Evolutionary conservation across 2,113 vertebrate species (phyloP).

Genomic region (Mirza zaza): DNA sequence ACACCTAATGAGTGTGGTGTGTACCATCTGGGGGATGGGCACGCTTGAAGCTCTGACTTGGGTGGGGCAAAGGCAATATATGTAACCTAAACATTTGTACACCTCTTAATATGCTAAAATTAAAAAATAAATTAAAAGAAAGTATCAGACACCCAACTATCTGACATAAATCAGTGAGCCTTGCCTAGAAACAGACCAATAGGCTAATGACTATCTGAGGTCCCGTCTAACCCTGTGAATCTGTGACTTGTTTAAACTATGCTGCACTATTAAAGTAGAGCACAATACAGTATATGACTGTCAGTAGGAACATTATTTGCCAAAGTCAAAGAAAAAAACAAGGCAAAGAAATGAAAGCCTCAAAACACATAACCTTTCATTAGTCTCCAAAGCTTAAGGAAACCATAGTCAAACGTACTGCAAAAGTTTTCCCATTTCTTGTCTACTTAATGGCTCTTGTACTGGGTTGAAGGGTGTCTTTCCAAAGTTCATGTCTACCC

Average conservation of each 20-base stretch:
- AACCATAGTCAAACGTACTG: slow-evolving; percentile 10
- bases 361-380: background rate
- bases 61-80: too few species aligned
- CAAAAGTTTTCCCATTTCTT: slow-evolving; percentile 1
- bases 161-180: background rate
- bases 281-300: background rate
- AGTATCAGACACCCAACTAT: background rate
- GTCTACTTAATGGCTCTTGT: background rate
- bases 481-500: background rate
- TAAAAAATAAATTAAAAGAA: background rate
- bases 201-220: background rate
- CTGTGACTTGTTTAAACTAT: background rate
- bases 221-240: background rate
- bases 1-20: too few species aligned
- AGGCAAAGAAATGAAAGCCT: background rate
- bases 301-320: background rate
- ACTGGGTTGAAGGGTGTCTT: background rate
- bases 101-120: too few species aligned
- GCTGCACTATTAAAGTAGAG: background rate
- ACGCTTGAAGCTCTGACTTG: too few species aligned
- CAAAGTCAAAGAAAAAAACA: slow-evolving; percentile 17
- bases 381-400: slow-evolving; percentile 16
- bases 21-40: too few species aligned
- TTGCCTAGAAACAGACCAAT: background rate
- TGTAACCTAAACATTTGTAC: too few species aligned